phyloP scores from a whole-genome alignment of 2,888 invertebrate species.

The Tupiocoris notatus region DNA sequence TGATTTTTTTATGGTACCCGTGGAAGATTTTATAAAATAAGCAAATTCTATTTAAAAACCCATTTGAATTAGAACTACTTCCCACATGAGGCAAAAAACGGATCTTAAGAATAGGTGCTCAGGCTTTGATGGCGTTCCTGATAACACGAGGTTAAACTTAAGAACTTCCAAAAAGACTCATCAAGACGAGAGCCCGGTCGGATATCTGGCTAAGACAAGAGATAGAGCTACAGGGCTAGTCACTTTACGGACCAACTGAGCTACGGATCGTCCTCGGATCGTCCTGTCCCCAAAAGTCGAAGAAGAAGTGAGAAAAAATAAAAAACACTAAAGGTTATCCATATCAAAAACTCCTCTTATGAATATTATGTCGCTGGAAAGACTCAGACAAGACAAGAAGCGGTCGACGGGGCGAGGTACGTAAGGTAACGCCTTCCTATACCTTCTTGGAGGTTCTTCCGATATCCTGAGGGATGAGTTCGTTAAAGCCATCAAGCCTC shows the following conservation, averaged over 20 bases:
- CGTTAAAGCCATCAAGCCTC: constrained; percentile 16
- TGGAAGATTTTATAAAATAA: too few relatives aligned
- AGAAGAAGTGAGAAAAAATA: constrained; percentile 4
- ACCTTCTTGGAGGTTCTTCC: neutral
- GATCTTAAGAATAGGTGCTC: too few relatives aligned
- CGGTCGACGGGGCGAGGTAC: constrained; percentile 1
- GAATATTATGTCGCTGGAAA: constrained; percentile 32
- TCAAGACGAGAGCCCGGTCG: neutral
- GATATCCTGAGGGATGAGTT: constrained; percentile 37
- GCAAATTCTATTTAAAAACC: too few relatives aligned
- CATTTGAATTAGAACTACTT: too few relatives aligned
- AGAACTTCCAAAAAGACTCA: too few relatives aligned
- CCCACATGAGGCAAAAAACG: too few relatives aligned
- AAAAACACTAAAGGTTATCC: constrained; percentile 25
- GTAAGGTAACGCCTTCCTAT: neutral
- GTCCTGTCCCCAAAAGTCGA: neutral
- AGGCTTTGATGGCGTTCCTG: too few relatives aligned
- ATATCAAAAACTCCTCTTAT: constrained; percentile 38
- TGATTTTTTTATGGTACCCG: too few relatives aligned
- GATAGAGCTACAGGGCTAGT: constrained; percentile 35
- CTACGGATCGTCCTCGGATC: too few relatives aligned
- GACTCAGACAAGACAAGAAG: neutral
- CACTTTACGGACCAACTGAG: constrained; percentile 35
- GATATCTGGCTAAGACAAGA: neutral
- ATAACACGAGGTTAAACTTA: too few relatives aligned